Evolutionary conservation across 2,113 vertebrate species (phyloP).

Genomic region (Tetraodon nigroviridis): DNA sequence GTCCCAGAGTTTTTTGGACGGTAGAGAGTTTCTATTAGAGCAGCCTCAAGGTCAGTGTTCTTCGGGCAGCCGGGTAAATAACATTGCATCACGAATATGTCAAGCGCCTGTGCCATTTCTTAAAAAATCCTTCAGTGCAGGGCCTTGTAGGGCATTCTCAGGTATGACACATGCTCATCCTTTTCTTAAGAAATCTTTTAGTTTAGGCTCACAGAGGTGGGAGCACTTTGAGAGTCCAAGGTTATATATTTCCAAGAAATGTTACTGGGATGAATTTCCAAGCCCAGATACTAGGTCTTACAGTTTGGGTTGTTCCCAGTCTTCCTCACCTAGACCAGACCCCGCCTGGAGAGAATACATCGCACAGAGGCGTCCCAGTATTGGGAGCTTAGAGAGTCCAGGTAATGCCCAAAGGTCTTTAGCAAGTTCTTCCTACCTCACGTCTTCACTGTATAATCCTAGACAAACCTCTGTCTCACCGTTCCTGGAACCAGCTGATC

Average conservation of each 20-base stretch:
- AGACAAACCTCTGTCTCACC: conserved; percentile 53
- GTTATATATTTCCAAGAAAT: conserved; percentile 68
- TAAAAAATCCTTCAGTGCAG: conserved; percentile 73
- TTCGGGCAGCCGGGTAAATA: conserved; percentile 64
- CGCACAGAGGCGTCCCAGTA: conserved; percentile 52
- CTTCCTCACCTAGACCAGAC: conserved; percentile 54
- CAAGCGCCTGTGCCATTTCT: conserved; percentile 71
- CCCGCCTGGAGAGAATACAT: conserved; percentile 64
- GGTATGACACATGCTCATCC: conserved; percentile 57
- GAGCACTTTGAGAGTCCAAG: conserved; percentile 70
- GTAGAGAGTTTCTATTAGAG: conserved; percentile 44
- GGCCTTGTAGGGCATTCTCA: conserved; percentile 65
- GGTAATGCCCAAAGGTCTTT: conserved; percentile 50
- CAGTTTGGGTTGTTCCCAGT: conserved; percentile 62
- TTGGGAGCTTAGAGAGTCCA: conserved; percentile 61
- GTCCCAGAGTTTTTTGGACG: conserved; percentile 40
- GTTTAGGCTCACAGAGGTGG: conserved; percentile 74
- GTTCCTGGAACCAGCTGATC: conserved; percentile 57
- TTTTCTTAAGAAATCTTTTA: conserved; percentile 74
- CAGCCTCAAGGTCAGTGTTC: conserved; percentile 55
- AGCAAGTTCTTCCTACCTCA: conserved; percentile 62
- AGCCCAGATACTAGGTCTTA: conserved; percentile 63
- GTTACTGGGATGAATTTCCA: conserved; percentile 69
- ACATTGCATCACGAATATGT: conserved; percentile 67
- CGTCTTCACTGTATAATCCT: conserved; percentile 49